Evolutionary conservation across 2,888 invertebrate genomes (phyloP), one percentile per base, ranked within the genome.

Genomic region (Lapara coniferarum): DNA sequence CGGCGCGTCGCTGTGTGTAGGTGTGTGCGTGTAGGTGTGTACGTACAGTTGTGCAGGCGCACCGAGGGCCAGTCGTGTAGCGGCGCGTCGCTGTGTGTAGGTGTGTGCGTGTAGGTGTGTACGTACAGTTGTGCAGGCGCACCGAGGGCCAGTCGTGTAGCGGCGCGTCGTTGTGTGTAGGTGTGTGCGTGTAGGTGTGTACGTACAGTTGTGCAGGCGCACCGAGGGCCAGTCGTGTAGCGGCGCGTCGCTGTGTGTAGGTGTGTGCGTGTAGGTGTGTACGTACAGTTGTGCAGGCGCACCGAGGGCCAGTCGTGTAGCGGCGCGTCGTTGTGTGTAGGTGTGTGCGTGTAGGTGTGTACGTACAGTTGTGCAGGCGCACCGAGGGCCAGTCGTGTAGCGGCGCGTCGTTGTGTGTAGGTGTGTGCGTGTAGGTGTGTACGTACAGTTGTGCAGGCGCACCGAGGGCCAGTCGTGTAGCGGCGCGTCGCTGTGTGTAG

Each of bases 391-490:
- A 14, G 44, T 25, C 25, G 25, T 25, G 25, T 2, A 25, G 25
- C 25, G 25, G 25, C 25, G 25, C 25, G 25, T n/a, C n/a, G n/a
- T n/a, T 25, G 25, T 25, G 25, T 25, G 25, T 25, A 2, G 1
- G 25, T 25, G 25, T 25, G 25, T 46, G n/a, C n/a, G 46, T 19
- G 30, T 55, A 37, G 13, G 58, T 16, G 69, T 16, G 56, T 73
- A 74, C 77, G 75, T 75, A 74, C 74, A 74, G 74, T 81, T 83
- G 73, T 80, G 80, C 58, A 82, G 77, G 69, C 89, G 85, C 84
- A 92, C 89, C 85, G 86, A 85, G 83, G 89, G 89, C 89, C 89
- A 90, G 84, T 85, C 84, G 81, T 85, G 73, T 53, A 70, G 57
- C 30, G 25, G 66, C 30, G 66, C n/a, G 2, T 25, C 25, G 51